Base-by-base conservation (phyloP, 2,113 vertebrate genomes). In the Corydoras sp. region DNA sequence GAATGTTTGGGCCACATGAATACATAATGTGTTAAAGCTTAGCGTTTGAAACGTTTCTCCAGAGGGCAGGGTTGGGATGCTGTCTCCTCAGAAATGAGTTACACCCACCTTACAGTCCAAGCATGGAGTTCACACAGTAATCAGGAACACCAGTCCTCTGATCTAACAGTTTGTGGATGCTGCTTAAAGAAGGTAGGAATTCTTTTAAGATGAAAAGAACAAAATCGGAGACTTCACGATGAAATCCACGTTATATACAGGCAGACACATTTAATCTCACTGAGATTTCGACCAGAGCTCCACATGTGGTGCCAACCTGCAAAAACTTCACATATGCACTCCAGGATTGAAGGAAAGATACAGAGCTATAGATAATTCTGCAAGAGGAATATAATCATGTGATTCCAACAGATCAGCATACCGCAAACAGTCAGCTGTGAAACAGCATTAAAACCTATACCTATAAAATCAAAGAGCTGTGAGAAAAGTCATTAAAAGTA, bases 221-320 rank as follows among this genome's bases (percentile, higher is more conserved):
- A 43, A 43, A 43, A 43, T 43, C 35, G 35, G 35, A 43, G 35
- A 43, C 35, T 43, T 43, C 35, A 43, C 0, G 35, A 43, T 43
- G 35, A 43, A 43, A 43, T 43, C 35, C 35, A 43, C 35, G 35
- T 43, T 43, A 43, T 43, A 43, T 43, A 35, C 9, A 58, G 49
- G 18, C 55, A 43, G 29, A 61, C 10, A 11, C 31, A 31, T 56
- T 24, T 9, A 35, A 56, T 67, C 30, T 58, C 2, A 43, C 35
- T 81, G 73, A 79, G 78, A 80, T 86, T 84, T 78, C 86, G 85
- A 88, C 82, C 82, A 62, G 35, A 3, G 35, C 65, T 69, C 31
- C 78, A 89, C 86, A 89, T 88, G 84, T 89, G 87, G 83, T 79
- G 75, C 79, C 80, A 89, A 88, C 84, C 82, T 87, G 86, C 80